Base-by-base conservation (phyloP, 2,888 invertebrate genomes). In the Aporophyla lueneburgensis region DNA sequence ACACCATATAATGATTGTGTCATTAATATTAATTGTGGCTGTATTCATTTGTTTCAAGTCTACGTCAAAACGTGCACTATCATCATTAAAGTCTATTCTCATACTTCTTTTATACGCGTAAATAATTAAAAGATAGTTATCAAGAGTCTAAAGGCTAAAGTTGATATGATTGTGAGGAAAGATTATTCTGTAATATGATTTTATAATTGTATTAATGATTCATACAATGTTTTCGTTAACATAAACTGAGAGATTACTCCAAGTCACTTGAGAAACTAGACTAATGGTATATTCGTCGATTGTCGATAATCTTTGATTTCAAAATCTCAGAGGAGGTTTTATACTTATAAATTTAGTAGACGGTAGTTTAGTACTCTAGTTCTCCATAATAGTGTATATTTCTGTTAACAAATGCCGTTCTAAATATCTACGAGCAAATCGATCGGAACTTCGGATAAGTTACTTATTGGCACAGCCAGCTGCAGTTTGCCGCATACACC, bases 391-490 rank as follows among this genome's bases (percentile, higher is more conserved):
- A 74, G 68, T 80, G 54, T 78, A 65, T 75, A 66, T 80, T 74
- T 86, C 61, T 74, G 71, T 80, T 80, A 77, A 74, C 75, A 71
- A 84, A 91, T 86, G 78, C 90, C 86, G 86, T 80, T 85, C 87
- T 87, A 86, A 87, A 89, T 89, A 88, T 89, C 86, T 80, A 90
- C 88, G 86, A 85, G 89, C 88, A 86, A 89, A 91, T 90, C 88
- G 92, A 93, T 93, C 88, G 89, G 80, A 86, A 89, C 86, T 74
- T 84, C 80, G 85, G 91, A 91, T 92, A 91, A 91, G 89, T 90
- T 88, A 89, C 89, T 89, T 89, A 89, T 89, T 90, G 87, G 87
- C 81, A 76, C 81, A 82, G 74, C 84, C 93, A 92, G 93, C 91
- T 93, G 92, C 92, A 84, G 84, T 87, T 90, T 89, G 87, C 63